Conservation (phyloP, 2,888 invertebrate species). For the Latrodectus elegans region DNA sequence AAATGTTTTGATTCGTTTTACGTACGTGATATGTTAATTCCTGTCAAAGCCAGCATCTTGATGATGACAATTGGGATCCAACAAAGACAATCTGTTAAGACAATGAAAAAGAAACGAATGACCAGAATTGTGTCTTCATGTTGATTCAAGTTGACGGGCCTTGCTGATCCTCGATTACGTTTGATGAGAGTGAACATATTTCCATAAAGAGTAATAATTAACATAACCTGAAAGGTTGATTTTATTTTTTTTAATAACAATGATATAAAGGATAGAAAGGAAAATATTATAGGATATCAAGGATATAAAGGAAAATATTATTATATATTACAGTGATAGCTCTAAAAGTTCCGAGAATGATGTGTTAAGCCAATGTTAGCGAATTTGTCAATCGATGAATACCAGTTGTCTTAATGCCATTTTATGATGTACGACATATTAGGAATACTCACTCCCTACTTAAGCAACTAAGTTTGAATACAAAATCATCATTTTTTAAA, state of each 20-base stretch:
- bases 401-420: no score
- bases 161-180: constrained; percentile 77
- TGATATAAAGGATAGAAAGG: neutral
- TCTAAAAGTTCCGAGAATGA: no score
- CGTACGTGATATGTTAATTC: constrained; percentile 77
- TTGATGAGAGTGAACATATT: constrained; percentile 81
- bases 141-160: constrained; percentile 70
- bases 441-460: no score
- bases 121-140: constrained; percentile 81
- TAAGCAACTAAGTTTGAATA: no score
- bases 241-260: neutral
- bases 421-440: no score
- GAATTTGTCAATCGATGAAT: no score
- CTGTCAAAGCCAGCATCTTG: constrained; percentile 80
- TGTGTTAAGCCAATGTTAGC: no score
- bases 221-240: constrained; percentile 66
- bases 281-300: no score
- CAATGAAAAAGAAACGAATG: constrained; percentile 82
- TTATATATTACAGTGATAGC: no score
- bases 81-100: constrained; percentile 82
- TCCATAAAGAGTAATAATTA: constrained; percentile 77
- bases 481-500: no score
- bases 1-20: neutral
- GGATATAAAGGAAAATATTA: neutral
- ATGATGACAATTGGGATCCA: constrained; percentile 83